Conservation (phyloP, 2,797 vertebrate species). For the Streptopelia turtur region DNA sequence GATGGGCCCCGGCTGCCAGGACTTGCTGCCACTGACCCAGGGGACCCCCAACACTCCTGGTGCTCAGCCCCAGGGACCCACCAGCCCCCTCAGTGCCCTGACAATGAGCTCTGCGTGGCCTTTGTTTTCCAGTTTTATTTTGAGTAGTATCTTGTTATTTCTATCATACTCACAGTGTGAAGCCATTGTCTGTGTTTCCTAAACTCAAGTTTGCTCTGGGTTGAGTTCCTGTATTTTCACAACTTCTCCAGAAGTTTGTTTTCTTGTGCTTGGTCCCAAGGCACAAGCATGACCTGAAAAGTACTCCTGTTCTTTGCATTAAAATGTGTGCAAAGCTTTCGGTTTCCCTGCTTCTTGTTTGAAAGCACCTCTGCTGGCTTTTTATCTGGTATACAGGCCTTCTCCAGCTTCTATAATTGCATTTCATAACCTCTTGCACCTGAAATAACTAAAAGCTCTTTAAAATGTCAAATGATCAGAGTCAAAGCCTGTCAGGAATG, state of each 20-base stretch:
- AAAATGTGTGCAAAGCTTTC: background rate
- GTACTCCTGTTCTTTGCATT: background rate
- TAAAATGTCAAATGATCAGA: conserved; percentile 43
- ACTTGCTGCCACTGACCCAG: accelerated
- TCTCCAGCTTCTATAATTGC: conserved; percentile 16
- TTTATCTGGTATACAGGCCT: background rate
- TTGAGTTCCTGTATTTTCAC: background rate
- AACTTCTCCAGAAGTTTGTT: background rate
- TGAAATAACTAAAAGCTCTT: conserved; percentile 51
- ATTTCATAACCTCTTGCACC: conserved; percentile 8
- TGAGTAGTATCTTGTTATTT: background rate
- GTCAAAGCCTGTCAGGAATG: conserved; percentile 28
- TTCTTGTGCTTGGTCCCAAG: background rate
- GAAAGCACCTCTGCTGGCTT: background rate
- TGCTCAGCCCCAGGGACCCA: background rate
- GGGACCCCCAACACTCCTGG: accelerated
- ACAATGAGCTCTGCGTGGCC: background rate
- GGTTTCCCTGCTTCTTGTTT: background rate
- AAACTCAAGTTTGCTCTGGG: background rate
- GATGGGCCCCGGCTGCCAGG: background rate
- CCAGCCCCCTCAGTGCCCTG: accelerated
- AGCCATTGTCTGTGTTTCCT: background rate
- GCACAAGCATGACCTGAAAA: background rate
- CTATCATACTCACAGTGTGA: background rate
- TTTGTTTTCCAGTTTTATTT: background rate